Conservation (phyloP, 2,797 vertebrate genomes). For the Rhinoraja longicauda region DNA sequence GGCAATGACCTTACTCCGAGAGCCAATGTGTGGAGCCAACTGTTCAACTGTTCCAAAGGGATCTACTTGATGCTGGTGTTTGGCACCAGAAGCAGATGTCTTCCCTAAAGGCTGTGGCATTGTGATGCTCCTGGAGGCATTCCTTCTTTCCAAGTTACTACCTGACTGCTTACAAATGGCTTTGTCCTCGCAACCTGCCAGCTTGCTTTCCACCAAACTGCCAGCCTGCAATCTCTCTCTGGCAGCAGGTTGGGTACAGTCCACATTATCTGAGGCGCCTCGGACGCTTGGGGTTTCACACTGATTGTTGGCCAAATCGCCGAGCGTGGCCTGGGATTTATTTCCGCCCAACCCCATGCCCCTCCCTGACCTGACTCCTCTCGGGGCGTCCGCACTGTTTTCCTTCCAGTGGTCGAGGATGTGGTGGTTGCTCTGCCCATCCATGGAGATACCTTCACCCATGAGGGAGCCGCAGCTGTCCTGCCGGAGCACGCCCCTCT, state of each 20-base stretch:
- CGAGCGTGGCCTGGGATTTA: background rate
- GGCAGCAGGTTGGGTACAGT: background rate
- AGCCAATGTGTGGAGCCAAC: slow-evolving; percentile 54
- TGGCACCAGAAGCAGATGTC: slow-evolving; percentile 50
- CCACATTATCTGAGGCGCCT: background rate
- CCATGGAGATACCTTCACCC: background rate
- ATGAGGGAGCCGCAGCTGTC: background rate
- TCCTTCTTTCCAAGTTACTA: background rate
- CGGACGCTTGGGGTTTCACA: background rate
- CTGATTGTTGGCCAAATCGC: background rate
- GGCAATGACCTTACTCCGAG: slow-evolving; percentile 41
- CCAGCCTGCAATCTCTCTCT: background rate
- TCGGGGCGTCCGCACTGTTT: background rate
- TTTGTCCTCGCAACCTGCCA: background rate
- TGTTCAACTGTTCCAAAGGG: slow-evolving; percentile 50
- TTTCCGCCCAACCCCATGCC: background rate
- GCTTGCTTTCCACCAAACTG: background rate
- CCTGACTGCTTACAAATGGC: background rate
- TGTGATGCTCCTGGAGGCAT: slow-evolving; percentile 47
- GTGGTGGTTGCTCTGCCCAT: background rate
- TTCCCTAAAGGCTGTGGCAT: slow-evolving; percentile 60
- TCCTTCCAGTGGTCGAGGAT: background rate
- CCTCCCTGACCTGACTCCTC: background rate
- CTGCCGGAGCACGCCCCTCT: background rate
- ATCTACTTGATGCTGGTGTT: slow-evolving; percentile 57